These are phyloP conservation scores for Gallinago solitaria DNA, from an alignment of 2,797 vertebrate species.

Conservation along the genomic window DNA sequence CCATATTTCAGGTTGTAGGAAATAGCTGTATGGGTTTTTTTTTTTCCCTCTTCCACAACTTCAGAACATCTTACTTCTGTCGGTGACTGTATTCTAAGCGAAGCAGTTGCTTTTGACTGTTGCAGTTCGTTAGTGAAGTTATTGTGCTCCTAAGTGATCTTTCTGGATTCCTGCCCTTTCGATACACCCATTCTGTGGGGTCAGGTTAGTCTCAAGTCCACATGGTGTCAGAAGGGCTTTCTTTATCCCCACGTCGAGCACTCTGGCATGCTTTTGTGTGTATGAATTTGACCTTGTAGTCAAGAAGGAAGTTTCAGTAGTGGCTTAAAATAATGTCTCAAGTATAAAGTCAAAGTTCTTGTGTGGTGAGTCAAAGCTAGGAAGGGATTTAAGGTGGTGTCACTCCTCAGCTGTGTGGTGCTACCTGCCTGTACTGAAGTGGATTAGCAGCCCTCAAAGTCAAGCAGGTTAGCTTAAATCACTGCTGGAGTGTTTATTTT, in stretches of 20 bases:
- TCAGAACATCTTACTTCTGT: background rate
- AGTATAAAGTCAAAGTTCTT: background rate
- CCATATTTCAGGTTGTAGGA: background rate
- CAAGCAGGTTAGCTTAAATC: constrained; percentile 47
- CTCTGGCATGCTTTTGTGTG: background rate
- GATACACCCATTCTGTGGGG: background rate
- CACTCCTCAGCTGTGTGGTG: background rate
- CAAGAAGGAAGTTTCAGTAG: background rate
- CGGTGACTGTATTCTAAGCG: background rate
- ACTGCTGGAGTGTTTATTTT: background rate
- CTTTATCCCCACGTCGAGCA: background rate
- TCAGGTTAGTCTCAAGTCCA: background rate
- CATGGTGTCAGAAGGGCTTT: background rate
- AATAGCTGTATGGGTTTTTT: accelerated
- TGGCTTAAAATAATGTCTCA: background rate
- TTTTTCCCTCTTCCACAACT: background rate
- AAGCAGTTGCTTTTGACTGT: background rate
- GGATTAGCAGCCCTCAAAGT: constrained; percentile 43
- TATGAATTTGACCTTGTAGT: background rate
- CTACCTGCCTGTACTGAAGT: background rate
- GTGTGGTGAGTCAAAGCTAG: background rate
- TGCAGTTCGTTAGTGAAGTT: background rate
- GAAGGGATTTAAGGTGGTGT: background rate
- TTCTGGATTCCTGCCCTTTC: background rate
- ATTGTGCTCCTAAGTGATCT: background rate